Evolutionary conservation across 2,888 invertebrate species (phyloP).

Genomic region (Cyrtodaria siliqua): DNA sequence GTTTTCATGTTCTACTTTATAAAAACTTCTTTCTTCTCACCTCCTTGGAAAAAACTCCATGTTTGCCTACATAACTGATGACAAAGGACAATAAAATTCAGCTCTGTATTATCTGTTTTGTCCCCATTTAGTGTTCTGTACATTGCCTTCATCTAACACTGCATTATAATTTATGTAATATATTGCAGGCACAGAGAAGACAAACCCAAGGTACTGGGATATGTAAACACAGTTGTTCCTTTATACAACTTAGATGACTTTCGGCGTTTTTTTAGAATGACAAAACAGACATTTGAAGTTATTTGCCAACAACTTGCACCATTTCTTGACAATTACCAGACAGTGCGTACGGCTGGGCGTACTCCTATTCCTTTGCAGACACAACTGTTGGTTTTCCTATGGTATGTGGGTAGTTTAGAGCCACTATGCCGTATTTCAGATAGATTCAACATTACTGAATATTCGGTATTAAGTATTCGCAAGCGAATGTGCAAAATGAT

Average conservation of each 20-base stretch:
- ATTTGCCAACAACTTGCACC: constrained; percentile 32
- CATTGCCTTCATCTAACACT: too few species aligned
- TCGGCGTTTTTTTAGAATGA: constrained; percentile 35
- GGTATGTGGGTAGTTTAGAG: constrained; percentile 41
- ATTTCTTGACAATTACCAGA: constrained; percentile 20
- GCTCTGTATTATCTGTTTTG: too few species aligned
- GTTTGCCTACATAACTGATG: too few species aligned
- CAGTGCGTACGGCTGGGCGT: constrained; percentile 33
- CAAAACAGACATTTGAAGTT: constrained; percentile 39
- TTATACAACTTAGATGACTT: constrained; percentile 39
- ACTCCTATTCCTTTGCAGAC: constrained; percentile 32
- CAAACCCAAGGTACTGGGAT: constrained; percentile 23
- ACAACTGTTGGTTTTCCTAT: constrained; percentile 41
- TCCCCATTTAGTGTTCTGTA: too few species aligned
- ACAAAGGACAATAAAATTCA: too few species aligned
- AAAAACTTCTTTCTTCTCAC: too few species aligned
- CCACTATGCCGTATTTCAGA: constrained; percentile 39
- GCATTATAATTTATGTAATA: too few species aligned
- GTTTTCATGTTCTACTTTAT: too few species aligned
- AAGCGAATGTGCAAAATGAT: constrained; percentile 29
- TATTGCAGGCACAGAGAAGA: not conserved
- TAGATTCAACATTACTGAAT: constrained; percentile 41
- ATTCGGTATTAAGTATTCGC: constrained; percentile 39
- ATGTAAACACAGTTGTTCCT: constrained; percentile 46
- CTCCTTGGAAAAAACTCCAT: too few species aligned